These are phyloP conservation scores for Urocolius indicus DNA, from an alignment of 2,113 vertebrate genomes.

Conservation along the genomic window DNA sequence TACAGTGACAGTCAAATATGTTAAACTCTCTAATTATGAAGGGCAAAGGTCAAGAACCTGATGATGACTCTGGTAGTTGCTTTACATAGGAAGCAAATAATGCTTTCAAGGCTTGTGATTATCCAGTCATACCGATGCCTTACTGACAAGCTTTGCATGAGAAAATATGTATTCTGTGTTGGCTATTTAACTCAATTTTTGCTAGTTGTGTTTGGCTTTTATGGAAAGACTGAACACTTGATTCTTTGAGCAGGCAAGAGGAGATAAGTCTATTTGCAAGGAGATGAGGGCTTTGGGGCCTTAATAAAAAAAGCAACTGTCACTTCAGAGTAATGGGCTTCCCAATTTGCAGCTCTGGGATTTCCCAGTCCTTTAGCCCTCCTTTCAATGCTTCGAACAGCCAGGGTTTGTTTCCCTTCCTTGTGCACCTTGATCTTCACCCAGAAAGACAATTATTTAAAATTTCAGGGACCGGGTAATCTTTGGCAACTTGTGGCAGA, in stretches of 20 bases:
- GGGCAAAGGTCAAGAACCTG: background rate
- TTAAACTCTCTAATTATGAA: background rate
- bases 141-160: background rate
- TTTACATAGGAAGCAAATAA: background rate
- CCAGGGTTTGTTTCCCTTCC: background rate
- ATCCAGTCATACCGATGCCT: background rate
- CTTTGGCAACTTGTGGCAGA: background rate
- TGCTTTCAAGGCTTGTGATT: rapidly evolving
- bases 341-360: background rate
- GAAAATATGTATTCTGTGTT: rapidly evolving
- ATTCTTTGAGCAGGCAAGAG: background rate
- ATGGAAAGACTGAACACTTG: background rate
- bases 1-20: background rate
- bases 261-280: background rate
- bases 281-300: background rate
- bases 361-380: background rate
- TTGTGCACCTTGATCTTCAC: background rate
- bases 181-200: background rate
- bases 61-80: background rate
- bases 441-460: background rate
- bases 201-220: background rate
- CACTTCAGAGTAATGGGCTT: background rate
- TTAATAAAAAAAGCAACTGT: no score
- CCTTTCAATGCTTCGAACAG: background rate
- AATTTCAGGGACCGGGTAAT: background rate